phyloP scores from a whole-genome alignment of 1,140 invertebrate species.

The Pseudomyrmex sp. region DNA sequence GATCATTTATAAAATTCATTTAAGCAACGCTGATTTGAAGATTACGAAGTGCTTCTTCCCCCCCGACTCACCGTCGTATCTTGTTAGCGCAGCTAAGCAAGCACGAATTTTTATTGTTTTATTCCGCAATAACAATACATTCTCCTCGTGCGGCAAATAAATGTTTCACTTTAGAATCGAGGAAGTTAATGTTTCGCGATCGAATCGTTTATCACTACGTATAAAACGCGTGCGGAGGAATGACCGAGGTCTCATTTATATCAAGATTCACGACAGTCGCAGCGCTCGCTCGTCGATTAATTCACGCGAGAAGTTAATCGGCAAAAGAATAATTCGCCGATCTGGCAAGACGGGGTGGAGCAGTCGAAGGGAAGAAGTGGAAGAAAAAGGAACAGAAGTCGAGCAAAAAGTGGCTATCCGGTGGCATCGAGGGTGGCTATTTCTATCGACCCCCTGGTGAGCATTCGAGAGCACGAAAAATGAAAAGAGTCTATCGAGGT shows the following conservation, averaged over 20 bases:
- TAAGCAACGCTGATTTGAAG: not conserved
- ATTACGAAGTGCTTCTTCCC: not conserved
- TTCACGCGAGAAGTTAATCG: slow-evolving; percentile 58
- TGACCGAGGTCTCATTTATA: slow-evolving; percentile 46
- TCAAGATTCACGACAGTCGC: slow-evolving; percentile 46
- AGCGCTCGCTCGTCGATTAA: slow-evolving; percentile 36
- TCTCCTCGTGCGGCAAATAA: not conserved
- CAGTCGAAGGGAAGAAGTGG: slow-evolving; percentile 34
- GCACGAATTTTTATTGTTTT: not conserved
- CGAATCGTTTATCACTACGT: not conserved
- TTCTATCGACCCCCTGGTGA: slow-evolving; percentile 63
- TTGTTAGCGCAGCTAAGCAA: slow-evolving; percentile 11
- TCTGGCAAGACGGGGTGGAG: slow-evolving; percentile 53
- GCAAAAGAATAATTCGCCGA: slow-evolving; percentile 51
- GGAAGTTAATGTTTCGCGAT: not conserved
- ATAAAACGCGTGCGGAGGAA: slow-evolving; percentile 14
- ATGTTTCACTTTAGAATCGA: not conserved
- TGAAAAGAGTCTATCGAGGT: slow-evolving; percentile 52
- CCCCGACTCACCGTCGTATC: not conserved
- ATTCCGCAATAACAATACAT: slow-evolving; percentile 1
- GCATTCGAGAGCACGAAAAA: slow-evolving; percentile 61
- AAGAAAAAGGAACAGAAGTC: not conserved
- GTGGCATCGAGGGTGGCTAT: slow-evolving; percentile 58
- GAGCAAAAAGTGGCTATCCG: slow-evolving; percentile 56
- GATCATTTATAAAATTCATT: slow-evolving; percentile 15